phyloP scores from a whole-genome alignment of 2,113 vertebrate species.

The Stictonetta naevosa region DNA sequence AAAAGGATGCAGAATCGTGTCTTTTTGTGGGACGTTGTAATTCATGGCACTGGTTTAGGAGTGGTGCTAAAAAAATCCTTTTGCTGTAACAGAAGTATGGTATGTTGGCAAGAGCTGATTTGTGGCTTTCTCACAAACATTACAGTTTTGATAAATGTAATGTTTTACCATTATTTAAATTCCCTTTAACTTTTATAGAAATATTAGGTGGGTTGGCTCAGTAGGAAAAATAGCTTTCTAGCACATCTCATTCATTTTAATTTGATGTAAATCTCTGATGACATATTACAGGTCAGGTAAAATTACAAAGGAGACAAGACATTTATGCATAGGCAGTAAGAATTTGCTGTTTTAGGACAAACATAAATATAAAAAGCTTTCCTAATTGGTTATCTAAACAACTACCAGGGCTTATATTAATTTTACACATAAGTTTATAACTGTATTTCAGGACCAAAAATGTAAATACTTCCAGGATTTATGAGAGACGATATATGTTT shows the following conservation, averaged over 20 bases:
- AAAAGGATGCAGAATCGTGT: not conserved
- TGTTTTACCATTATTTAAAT: slow-evolving; percentile 42
- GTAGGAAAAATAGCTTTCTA: slow-evolving; percentile 18
- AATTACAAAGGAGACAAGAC: not conserved
- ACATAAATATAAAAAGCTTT: not conserved
- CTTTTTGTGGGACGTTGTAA: not conserved
- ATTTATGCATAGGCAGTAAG: not conserved
- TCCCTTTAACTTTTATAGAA: slow-evolving; percentile 19
- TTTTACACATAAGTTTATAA: not conserved
- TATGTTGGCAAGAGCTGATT: not conserved
- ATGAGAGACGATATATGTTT: not conserved
- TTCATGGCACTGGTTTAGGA: not conserved
- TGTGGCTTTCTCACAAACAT: not conserved
- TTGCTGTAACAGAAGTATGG: not conserved
- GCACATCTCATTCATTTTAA: slow-evolving; percentile 30
- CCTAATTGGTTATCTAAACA: not conserved
- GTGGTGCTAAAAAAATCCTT: not conserved
- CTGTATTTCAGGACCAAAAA: not conserved
- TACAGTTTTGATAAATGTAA: slow-evolving; percentile 38
- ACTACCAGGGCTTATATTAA: not conserved
- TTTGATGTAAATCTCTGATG: slow-evolving; percentile 36
- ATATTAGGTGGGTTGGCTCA: not conserved
- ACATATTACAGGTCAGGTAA: slow-evolving; percentile 16
- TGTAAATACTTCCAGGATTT: not conserved
- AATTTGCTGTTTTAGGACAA: not conserved